Evolutionary conservation across 2,888 invertebrate species (phyloP).

Genomic region (Nymphalis urticae): DNA sequence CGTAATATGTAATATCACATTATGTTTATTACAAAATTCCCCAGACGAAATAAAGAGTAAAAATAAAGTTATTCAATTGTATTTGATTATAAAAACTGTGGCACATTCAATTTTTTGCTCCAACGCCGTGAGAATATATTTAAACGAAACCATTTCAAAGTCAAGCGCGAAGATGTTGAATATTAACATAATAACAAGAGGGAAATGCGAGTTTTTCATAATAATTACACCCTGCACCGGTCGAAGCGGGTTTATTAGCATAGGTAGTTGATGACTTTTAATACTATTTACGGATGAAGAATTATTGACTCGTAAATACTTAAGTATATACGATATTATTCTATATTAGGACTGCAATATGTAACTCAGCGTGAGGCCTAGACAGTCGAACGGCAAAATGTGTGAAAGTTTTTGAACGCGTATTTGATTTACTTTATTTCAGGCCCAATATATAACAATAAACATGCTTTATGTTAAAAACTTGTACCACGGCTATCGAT

Average conservation of each 20-base stretch:
- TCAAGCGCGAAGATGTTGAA: neutral
- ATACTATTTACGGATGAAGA: constrained; percentile 9
- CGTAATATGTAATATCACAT: neutral
- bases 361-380: neutral
- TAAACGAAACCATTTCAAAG: neutral
- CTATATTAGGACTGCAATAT: neutral
- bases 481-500: too few relatives aligned
- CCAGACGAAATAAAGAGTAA: neutral
- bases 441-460: too few relatives aligned
- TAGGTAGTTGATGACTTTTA: neutral
- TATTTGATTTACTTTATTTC: neutral
- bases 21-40: neutral
- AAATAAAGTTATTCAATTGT: neutral
- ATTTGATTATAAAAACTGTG: constrained; percentile 13
- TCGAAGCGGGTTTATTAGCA: constrained; percentile 4
- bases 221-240: constrained; percentile 11
- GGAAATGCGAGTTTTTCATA: constrained; percentile 15
- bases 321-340: neutral
- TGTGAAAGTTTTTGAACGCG: neutral
- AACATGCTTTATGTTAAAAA: too few relatives aligned
- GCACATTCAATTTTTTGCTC: constrained; percentile 5
- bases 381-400: neutral
- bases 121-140: constrained; percentile 1
- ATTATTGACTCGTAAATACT: constrained; percentile 1
- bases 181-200: constrained; percentile 13